These are phyloP conservation scores for Poecile montanus DNA, from an alignment of 2,797 vertebrate species.

Conservation along the genomic window DNA sequence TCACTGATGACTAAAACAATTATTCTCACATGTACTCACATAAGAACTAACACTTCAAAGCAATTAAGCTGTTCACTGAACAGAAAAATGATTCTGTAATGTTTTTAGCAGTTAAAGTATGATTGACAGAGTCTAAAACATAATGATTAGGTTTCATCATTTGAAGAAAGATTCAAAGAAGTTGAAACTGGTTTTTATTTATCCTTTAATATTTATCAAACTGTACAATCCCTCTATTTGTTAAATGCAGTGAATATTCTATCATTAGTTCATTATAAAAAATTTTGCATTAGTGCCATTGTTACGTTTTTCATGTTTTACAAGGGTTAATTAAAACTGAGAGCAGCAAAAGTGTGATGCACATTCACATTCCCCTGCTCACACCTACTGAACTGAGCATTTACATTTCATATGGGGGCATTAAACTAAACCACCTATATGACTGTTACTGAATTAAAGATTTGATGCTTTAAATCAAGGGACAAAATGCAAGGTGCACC, in stretches of 20 bases:
- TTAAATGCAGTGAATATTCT: not conserved
- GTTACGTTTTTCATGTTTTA: not conserved
- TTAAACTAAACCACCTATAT: not conserved
- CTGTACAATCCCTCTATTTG: not conserved
- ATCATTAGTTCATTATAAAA: not conserved
- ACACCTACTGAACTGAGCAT: not conserved
- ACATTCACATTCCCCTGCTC: not conserved
- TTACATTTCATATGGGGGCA: not conserved
- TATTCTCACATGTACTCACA: not conserved
- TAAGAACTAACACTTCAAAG: slow-evolving; percentile 20
- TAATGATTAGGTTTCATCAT: not conserved
- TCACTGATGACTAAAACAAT: not conserved
- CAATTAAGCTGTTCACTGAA: slow-evolving; percentile 55
- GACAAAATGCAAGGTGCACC: not conserved
- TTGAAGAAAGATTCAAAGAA: slow-evolving; percentile 16
- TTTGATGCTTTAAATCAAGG: not conserved
- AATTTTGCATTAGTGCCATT: not conserved
- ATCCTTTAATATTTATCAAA: slow-evolving; percentile 28
- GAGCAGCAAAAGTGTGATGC: not conserved
- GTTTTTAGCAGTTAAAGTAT: slow-evolving; percentile 17
- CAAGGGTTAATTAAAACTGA: not conserved
- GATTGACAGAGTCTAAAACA: slow-evolving; percentile 7
- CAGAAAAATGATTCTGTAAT: not conserved
- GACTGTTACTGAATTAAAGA: not conserved
- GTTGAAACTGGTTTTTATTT: not conserved